Evolutionary conservation across 2,888 invertebrate genomes (phyloP).

Genomic region (Patella pellucida): DNA sequence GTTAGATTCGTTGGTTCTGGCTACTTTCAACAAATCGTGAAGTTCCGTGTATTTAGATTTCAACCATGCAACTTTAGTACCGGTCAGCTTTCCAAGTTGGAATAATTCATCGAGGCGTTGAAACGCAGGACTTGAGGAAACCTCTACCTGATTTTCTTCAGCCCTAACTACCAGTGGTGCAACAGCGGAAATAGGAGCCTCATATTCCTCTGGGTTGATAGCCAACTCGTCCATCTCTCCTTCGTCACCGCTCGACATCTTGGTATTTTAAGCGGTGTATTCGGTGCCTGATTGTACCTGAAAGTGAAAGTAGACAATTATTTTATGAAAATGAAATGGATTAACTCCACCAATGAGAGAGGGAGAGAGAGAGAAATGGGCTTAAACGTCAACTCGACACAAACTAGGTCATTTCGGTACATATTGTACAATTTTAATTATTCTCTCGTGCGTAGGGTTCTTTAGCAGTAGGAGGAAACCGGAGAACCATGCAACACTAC

Average conservation of each 20-base stretch:
- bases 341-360: too few relatives aligned
- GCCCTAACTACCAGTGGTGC: slow-evolving; percentile 67
- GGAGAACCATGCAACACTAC: too few relatives aligned
- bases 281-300: slow-evolving; percentile 5
- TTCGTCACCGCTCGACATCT: slow-evolving; percentile 26
- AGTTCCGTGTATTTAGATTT: slow-evolving; percentile 71
- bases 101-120: slow-evolving; percentile 71
- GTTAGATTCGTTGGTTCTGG: slow-evolving; percentile 65
- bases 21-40: slow-evolving; percentile 50
- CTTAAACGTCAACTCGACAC: too few relatives aligned
- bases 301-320: background rate
- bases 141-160: slow-evolving; percentile 69
- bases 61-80: slow-evolving; percentile 68
- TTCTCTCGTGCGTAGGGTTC: too few relatives aligned
- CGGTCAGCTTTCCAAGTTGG: slow-evolving; percentile 68
- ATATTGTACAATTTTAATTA: too few relatives aligned
- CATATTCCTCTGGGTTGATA: slow-evolving; percentile 47
- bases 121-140: slow-evolving; percentile 70
- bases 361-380: too few relatives aligned
- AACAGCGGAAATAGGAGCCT: slow-evolving; percentile 64
- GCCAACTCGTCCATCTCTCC: slow-evolving; percentile 36
- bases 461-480: too few relatives aligned
- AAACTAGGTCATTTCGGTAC: too few relatives aligned
- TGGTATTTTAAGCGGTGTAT: slow-evolving; percentile 10
- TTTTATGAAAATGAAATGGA: too few relatives aligned